Evolutionary conservation across 1,140 invertebrate genomes (phyloP), one percentile per base, ranked within the genome.

Genomic region (Aethina tumida): DNA sequence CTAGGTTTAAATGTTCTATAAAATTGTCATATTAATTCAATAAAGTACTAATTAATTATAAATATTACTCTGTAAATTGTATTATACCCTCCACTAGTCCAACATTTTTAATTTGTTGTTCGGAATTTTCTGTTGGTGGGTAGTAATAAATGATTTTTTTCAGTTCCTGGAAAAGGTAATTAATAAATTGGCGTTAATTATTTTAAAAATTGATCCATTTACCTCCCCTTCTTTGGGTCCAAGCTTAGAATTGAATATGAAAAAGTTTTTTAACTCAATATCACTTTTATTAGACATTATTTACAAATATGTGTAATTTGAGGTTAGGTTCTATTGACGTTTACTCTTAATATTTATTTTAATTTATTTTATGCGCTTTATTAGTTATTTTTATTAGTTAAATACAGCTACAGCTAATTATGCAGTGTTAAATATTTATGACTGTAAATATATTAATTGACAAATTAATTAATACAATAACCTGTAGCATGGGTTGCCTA

Each of bases 61-160:
- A 32, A 35, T 59, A 75, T 72, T 77, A 94, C 90, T 81, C 74
- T 52, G 89, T 81, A 70, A 95, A 95, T 63, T 89, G 83, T 27
- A 92, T 80, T 37, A 95, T 84, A 18, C 89, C 90, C 71, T 95
- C 89, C 64, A 84, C 86, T 3, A 94, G 66, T 4, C 92, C 91
- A 51, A 94, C 79, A 67, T 85, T 82, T 66, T 84, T 89, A 43
- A 94, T 84, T 67, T 90, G 83, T 9, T 73, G 76, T 60, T 94
- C 87, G 15, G 79, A 55, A 56, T 86, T 77, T 15, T 77, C 75
- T 52, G 81, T 77, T 41, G 69, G 67, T 8, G 89, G 88, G 67
- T 87, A 80, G 62, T 82, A 94, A 60, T 79, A 95, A 28, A 96
- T 63, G 40, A 95, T 79, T 62, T 90, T 89, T 49, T 90, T 85